Percentiles rank a stretch among this genome's conserved stretches.
These are phyloP conservation scores for Macrosoma leucophasiata DNA, from an alignment of 2,888 invertebrate species.

Conservation along the genomic window DNA sequence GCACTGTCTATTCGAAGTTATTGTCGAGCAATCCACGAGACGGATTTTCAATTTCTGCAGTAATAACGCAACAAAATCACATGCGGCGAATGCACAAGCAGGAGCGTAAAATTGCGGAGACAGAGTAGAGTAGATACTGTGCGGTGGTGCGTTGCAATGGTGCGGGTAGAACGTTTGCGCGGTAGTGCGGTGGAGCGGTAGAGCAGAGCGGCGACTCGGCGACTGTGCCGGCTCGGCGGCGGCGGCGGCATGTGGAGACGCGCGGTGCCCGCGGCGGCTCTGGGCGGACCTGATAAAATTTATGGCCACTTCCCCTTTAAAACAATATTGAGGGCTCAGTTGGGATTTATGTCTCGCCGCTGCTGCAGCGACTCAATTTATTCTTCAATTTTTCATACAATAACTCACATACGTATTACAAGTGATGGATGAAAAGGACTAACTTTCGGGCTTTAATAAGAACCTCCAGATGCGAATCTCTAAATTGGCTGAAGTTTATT, in stretches of 20 bases:
- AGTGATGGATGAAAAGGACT: slow-evolving; percentile 77
- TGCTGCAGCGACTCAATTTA: slow-evolving; percentile 76
- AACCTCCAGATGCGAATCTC: slow-evolving; percentile 76
- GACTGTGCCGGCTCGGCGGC: slow-evolving; percentile 29
- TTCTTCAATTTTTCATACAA: slow-evolving; percentile 77
- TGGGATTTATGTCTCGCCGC: slow-evolving; percentile 76
- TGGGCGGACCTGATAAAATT: slow-evolving; percentile 75
- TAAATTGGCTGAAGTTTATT: slow-evolving; percentile 76
- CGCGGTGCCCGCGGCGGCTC: slow-evolving; percentile 43
- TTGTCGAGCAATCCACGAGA: slow-evolving; percentile 34
- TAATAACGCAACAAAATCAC: slow-evolving; percentile 54
- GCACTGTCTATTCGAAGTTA: slow-evolving; percentile 6
- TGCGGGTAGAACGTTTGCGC: slow-evolving; percentile 27
- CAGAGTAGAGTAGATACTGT: slow-evolving; percentile 30
- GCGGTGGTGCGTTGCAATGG: slow-evolving; percentile 20
- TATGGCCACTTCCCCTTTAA: slow-evolving; percentile 77
- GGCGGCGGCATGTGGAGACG: slow-evolving; percentile 40
- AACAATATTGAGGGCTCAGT: slow-evolving; percentile 77
- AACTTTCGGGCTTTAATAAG: slow-evolving; percentile 77
- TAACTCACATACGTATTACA: slow-evolving; percentile 76
- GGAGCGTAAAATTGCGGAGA: slow-evolving; percentile 65
- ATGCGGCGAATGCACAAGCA: slow-evolving; percentile 57
- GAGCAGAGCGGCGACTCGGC: slow-evolving; percentile 27
- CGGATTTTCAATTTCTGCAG: slow-evolving; percentile 43
- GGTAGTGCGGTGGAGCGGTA: slow-evolving; percentile 32